phyloP scores from a whole-genome alignment of 2,113 vertebrate genomes.

The Caranx melampygus region DNA sequence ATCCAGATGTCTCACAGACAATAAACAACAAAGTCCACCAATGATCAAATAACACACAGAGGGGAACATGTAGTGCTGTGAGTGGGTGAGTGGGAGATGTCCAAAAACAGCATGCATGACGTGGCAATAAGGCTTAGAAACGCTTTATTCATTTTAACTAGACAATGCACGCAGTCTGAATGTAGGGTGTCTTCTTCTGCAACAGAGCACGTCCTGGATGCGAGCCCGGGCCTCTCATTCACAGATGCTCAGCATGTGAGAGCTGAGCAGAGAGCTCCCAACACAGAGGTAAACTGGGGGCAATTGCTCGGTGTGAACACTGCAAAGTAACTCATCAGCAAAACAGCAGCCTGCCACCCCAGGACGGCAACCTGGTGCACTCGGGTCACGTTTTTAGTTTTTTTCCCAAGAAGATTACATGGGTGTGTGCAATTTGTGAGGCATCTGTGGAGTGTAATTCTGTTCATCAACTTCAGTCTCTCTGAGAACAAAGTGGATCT shows the following conservation, averaged over 20 bases:
- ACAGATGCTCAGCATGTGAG: conserved; percentile 66
- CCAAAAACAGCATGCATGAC: conserved; percentile 37
- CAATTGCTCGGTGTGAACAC: conserved; percentile 71
- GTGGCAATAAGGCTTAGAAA: conserved; percentile 45
- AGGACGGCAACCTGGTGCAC: conserved; percentile 61
- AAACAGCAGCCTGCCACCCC: conserved; percentile 71
- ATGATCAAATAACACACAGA: conserved; percentile 26
- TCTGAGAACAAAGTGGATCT: conserved; percentile 45
- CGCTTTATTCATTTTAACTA: conserved; percentile 41
- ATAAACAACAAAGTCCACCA: conserved; percentile 2
- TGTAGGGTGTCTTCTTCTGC: conserved; percentile 38
- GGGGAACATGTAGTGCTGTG: conserved; percentile 17
- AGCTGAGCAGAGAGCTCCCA: conserved; percentile 59
- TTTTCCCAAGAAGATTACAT: conserved; percentile 61
- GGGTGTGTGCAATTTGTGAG: conserved; percentile 61
- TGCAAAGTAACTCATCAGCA: conserved; percentile 76
- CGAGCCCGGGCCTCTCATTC: conserved; percentile 59
- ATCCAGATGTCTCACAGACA: neutral
- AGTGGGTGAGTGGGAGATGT: conserved; percentile 21
- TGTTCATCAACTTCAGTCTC: conserved; percentile 59
- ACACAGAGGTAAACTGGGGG: conserved; percentile 70
- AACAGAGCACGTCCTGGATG: conserved; percentile 53
- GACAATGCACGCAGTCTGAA: conserved; percentile 32
- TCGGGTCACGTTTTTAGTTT: conserved; percentile 62
- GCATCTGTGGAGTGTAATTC: conserved; percentile 63